Percentiles rank a stretch among this genome's conserved stretches.
Evolutionary conservation across 2,797 vertebrate species (phyloP).

Genomic region (Chrosomus eos): DNA sequence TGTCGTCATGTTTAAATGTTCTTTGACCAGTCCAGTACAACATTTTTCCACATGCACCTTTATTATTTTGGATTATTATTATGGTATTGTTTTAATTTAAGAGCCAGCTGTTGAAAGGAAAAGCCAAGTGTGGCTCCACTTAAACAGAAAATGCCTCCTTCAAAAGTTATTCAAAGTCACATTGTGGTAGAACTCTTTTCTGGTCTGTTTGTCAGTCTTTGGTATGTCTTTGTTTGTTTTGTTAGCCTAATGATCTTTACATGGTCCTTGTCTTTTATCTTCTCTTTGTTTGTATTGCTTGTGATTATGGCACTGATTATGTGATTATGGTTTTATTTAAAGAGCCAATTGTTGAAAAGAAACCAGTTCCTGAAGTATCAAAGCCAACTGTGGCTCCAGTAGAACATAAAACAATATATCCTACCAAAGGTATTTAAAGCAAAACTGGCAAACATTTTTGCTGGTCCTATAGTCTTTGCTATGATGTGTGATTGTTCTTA

Average conservation of each 20-base stretch:
- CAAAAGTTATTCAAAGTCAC: conserved; percentile 36
- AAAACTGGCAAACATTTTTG: background rate
- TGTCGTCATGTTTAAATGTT: conserved; percentile 34
- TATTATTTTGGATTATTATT: conserved; percentile 30
- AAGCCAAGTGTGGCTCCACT: conserved; percentile 12
- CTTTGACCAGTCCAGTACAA: conserved; percentile 23
- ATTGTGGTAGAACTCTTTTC: background rate
- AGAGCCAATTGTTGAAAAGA: conserved; percentile 65
- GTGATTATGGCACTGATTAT: conserved; percentile 45
- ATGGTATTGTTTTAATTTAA: conserved; percentile 64
- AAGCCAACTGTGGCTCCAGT: conserved; percentile 44
- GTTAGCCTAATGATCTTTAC: background rate
- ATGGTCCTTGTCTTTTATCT: background rate
- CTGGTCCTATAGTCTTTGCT: background rate
- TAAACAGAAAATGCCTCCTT: conserved; percentile 42
- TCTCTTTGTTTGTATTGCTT: background rate
- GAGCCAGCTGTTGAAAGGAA: conserved; percentile 63
- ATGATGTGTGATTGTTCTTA: background rate
- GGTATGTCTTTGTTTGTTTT: background rate
- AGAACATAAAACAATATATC: conserved; percentile 48
- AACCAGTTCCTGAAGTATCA: conserved; percentile 33
- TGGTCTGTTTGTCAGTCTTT: conserved; percentile 12
- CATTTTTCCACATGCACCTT: conserved; percentile 14
- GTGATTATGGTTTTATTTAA: conserved; percentile 54
- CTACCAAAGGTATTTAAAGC: conserved; percentile 36